phyloP scores from a whole-genome alignment of 1,140 invertebrate genomes.

The Procambarus virginalis region DNA sequence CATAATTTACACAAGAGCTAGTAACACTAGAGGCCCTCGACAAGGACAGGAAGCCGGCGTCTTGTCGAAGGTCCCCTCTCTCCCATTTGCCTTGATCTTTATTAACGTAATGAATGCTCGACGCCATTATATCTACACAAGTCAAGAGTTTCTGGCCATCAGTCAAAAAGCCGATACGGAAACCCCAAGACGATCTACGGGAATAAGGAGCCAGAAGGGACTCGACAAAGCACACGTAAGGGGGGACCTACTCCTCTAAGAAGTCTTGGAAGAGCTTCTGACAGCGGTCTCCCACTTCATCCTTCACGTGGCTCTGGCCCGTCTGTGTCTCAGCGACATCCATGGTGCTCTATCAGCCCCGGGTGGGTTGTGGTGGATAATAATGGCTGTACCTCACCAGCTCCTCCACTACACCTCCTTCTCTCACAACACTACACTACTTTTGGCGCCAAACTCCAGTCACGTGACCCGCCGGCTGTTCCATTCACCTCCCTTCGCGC shows the following conservation, averaged over 20 bases:
- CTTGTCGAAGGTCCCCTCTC: too few relatives aligned
- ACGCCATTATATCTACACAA: too few relatives aligned
- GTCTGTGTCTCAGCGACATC: background rate
- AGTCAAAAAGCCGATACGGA: too few relatives aligned
- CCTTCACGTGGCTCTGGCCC: background rate
- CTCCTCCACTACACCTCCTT: background rate
- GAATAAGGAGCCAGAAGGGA: too few relatives aligned
- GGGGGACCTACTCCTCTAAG: background rate
- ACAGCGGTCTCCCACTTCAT: constrained; percentile 1
- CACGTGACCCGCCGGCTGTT: background rate
- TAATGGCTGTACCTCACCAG: background rate
- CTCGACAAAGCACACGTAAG: too few relatives aligned
- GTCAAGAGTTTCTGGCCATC: too few relatives aligned
- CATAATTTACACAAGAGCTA: too few relatives aligned
- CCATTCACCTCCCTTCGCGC: background rate
- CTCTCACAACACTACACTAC: background rate
- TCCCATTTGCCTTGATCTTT: too few relatives aligned
- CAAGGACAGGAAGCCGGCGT: too few relatives aligned
- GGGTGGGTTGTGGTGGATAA: background rate
- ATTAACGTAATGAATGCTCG: too few relatives aligned
- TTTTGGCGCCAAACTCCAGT: background rate
- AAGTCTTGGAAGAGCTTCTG: constrained; percentile 10
- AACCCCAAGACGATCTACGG: too few relatives aligned
- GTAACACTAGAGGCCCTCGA: too few relatives aligned
- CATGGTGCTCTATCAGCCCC: background rate